A percentile compares a stretch with the other conserved stretches of the same genome.
phyloP scores from a whole-genome alignment of 2,797 vertebrate species.

The Ispidina picta region DNA sequence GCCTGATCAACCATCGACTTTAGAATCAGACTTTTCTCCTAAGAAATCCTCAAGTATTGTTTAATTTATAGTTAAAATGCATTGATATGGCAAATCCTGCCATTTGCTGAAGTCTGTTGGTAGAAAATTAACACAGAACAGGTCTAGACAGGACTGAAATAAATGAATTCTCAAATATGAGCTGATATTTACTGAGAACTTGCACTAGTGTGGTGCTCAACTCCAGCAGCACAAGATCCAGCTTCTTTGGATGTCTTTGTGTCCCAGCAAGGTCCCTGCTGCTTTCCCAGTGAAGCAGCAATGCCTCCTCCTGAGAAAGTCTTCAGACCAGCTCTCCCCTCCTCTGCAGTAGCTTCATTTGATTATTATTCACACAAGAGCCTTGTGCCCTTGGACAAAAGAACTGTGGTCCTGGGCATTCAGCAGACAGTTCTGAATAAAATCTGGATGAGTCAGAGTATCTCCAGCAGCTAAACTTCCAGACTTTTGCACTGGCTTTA shows the following conservation, averaged over 20 bases:
- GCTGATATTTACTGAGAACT: neutral
- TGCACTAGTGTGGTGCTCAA: neutral
- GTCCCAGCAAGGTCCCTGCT: neutral
- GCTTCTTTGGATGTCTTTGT: neutral
- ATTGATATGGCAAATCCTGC: neutral
- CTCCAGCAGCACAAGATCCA: neutral
- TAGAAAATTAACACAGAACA: neutral
- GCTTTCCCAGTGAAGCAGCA: neutral
- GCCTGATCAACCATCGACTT: neutral
- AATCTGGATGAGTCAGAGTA: neutral
- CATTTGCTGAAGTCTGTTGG: neutral
- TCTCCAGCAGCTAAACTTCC: neutral
- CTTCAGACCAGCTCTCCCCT: neutral
- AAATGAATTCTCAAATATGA: slow-evolving; percentile 7
- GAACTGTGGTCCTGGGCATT: neutral
- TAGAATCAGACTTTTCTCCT: neutral
- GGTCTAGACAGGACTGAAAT: neutral
- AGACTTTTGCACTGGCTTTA: neutral
- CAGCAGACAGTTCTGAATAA: neutral
- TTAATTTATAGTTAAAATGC: neutral
- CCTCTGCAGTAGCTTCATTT: neutral
- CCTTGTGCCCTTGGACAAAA: neutral
- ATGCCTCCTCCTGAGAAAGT: neutral
- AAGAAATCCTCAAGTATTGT: neutral
- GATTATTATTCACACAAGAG: neutral